A percentile compares a stretch with the other conserved stretches of the same genome.
phyloP scores from a whole-genome alignment of 2,113 vertebrate species.

The Microtus ochrogaster region DNA sequence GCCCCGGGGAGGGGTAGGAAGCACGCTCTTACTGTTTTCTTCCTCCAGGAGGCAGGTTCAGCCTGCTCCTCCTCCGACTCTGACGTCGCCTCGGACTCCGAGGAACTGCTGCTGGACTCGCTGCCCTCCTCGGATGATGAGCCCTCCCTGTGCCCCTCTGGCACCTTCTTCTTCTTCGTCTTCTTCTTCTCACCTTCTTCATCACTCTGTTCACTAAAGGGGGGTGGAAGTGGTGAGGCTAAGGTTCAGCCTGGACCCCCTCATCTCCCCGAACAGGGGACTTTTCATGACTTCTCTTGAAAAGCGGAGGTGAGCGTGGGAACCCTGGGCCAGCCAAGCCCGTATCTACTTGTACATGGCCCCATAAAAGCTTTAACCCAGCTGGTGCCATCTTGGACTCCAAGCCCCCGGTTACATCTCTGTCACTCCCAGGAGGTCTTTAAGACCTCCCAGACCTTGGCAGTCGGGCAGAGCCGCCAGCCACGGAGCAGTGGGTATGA shows the following conservation, averaged over 20 bases:
- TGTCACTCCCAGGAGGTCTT: fast-evolving
- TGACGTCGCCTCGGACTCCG: slow-evolving; percentile 88
- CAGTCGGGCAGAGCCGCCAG: neutral
- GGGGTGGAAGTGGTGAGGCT: neutral
- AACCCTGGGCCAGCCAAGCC: neutral
- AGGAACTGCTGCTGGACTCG: slow-evolving; percentile 92
- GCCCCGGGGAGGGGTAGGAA: neutral
- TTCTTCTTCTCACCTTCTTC: slow-evolving; percentile 84
- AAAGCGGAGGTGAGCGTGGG: neutral
- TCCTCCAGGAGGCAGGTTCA: slow-evolving; percentile 86
- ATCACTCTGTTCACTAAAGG: slow-evolving; percentile 91
- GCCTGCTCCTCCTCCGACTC: slow-evolving; percentile 86
- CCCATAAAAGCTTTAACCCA: neutral
- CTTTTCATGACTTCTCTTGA: neutral
- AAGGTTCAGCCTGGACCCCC: neutral
- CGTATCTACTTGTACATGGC: fast-evolving
- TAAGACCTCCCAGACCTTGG: neutral
- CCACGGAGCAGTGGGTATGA: too few species aligned
- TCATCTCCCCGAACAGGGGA: neutral
- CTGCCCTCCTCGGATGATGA: slow-evolving; percentile 92
- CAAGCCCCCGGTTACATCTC: neutral
- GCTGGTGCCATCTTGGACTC: neutral
- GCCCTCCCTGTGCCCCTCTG: slow-evolving; percentile 75
- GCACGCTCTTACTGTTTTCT: slow-evolving; percentile 87
- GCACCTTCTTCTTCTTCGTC: slow-evolving; percentile 83